Base-by-base conservation (phyloP, 2,888 invertebrate genomes). In the Chalcosyrphus nemorum region DNA sequence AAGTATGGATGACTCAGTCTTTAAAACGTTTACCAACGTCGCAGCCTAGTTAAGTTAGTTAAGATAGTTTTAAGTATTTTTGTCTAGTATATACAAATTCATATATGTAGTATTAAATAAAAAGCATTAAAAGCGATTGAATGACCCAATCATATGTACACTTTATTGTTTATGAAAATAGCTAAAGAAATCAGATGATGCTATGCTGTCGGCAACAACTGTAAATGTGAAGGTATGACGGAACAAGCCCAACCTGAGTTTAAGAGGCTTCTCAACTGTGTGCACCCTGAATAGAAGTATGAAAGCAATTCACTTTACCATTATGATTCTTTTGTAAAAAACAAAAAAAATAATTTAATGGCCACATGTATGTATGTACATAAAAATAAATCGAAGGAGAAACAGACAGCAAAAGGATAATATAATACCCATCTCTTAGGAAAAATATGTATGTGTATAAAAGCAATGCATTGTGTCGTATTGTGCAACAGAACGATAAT, bases 401-500 rank as follows among this genome's bases (percentile, higher is more conserved):
- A 72, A 15, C 61, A 32, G 47, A 78, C 54, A 63, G 61, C 47
- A 78, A 71, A 78, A 72, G 57, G 57, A 77, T 77, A 70, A 50
- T 63, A 61, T 56, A 45, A 71, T 41, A 76, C 68, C 43, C 61
- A 63, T 77, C 61, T 63, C 56, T 65, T 65, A 47, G 38, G 47
- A 63, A 77, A 71, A 29, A 71, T 63, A 32, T n/a, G n/a, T 54
- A 43, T 68, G 47, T 27, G 17, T 52, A 43, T 17, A 35, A 47
- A 52, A 32, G 32, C 13, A 52, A 32, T 71, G 45, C 43, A 74
- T 78, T 80, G 65, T 68, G 66, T 38, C 41, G 47, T 72, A 57
- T 72, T 78, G 50, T 71, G 78, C 63, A 72, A 77, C 70, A 63
- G 61, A 38, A 52, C 38, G 24, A 65, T 63, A 71, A 72, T 78